phyloP scores from a whole-genome alignment of 1,140 invertebrate species.

The Pachypeltis micranthus region DNA sequence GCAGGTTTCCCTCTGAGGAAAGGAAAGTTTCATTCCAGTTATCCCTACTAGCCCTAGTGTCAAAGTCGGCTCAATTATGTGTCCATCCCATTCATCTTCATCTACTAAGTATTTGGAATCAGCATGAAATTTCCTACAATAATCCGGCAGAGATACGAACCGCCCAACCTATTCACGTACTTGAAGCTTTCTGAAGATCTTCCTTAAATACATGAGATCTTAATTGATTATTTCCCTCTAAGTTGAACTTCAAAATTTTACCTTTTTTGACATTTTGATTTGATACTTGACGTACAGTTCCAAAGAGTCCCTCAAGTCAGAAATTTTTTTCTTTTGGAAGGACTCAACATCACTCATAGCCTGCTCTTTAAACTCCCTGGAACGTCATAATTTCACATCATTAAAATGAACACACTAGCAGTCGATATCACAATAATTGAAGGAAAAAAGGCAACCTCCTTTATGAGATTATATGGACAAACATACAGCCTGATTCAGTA shows the following conservation, averaged over 20 bases:
- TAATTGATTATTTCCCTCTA: neutral
- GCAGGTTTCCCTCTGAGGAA: too few relatives aligned
- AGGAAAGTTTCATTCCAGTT: too few relatives aligned
- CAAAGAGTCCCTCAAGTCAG: constrained; percentile 64
- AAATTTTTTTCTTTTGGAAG: constrained; percentile 65
- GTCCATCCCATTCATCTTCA: too few relatives aligned
- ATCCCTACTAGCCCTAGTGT: too few relatives aligned
- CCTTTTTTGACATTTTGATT: constrained; percentile 70
- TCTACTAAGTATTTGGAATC: neutral
- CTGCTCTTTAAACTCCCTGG: constrained; percentile 57
- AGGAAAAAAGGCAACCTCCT: neutral
- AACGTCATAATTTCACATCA: too few relatives aligned
- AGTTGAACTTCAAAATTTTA: constrained; percentile 31
- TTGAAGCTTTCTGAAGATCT: neutral
- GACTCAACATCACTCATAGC: constrained; percentile 60
- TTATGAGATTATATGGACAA: neutral
- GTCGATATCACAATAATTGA: neutral
- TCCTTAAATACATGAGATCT: neutral
- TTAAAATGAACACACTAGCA: constrained; percentile 18
- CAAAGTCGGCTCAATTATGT: too few relatives aligned
- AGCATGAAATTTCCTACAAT: neutral
- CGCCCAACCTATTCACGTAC: neutral
- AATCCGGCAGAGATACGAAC: neutral
- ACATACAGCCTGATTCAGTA: constrained; percentile 14
- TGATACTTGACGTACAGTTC: constrained; percentile 62